Conservation (phyloP, 2,888 invertebrate species). For the Xanthia icteritia region DNA sequence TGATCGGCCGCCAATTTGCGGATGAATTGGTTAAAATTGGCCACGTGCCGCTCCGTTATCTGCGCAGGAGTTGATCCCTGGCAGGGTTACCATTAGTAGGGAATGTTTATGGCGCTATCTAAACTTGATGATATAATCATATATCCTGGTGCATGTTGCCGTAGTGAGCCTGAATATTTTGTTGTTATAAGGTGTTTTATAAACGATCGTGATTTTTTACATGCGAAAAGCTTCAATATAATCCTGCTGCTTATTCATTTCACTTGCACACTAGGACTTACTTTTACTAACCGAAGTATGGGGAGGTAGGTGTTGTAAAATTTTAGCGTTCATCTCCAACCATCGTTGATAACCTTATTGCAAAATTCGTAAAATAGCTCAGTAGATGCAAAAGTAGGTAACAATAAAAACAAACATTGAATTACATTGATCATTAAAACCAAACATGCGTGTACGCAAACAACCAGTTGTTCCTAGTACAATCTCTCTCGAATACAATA, state of each 20-base stretch:
- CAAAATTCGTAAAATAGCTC: background rate
- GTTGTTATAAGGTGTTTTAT: background rate
- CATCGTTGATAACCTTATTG: background rate
- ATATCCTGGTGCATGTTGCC: constrained; percentile 19
- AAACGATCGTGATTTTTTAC: background rate
- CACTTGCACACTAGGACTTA: background rate
- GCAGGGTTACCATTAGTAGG: constrained; percentile 43
- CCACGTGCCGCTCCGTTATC: constrained; percentile 76
- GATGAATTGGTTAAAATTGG: constrained; percentile 76
- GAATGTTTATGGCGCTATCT: constrained; percentile 43
- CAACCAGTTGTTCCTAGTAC: constrained; percentile 66
- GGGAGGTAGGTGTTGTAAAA: no score
- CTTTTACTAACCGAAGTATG: background rate
- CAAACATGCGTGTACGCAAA: constrained; percentile 43
- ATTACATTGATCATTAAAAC: constrained; percentile 39
- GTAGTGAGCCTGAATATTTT: background rate
- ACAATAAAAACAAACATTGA: constrained; percentile 26
- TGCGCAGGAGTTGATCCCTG: constrained; percentile 66
- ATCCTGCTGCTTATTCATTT: background rate
- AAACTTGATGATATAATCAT: constrained; percentile 47
- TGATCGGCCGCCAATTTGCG: constrained; percentile 74
- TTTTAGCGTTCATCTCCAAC: background rate
- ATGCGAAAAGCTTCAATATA: background rate
- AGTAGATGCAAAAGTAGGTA: background rate
- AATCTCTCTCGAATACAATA: constrained; percentile 57